Percentiles rank a stretch among this genome's conserved stretches.
Evolutionary conservation across 2,888 invertebrate species (phyloP).

Genomic region (Polymixis flavicincta): DNA sequence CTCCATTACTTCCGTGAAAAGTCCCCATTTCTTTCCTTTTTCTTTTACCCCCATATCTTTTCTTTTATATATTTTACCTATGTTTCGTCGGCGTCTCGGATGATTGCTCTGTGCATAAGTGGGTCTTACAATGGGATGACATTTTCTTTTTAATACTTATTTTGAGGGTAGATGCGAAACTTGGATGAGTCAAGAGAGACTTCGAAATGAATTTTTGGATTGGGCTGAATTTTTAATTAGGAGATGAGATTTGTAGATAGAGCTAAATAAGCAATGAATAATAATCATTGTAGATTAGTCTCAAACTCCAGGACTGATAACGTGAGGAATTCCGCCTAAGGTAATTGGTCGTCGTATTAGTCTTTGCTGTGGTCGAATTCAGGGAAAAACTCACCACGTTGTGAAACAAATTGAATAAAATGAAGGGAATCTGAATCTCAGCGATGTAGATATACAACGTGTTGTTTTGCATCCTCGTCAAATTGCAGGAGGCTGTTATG

Average conservation of each 20-base stretch:
- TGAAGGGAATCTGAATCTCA: neutral
- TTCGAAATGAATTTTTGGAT: conserved; percentile 53
- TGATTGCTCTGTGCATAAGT: conserved; percentile 81
- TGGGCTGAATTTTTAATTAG: conserved; percentile 45
- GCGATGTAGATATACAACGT: neutral
- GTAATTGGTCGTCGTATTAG: neutral
- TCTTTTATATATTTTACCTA: conserved; percentile 72
- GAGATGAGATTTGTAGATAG: conserved; percentile 3
- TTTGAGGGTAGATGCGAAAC: conserved; percentile 58
- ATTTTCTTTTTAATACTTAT: conserved; percentile 83
- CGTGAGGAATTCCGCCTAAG: neutral
- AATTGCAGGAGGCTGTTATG: no score
- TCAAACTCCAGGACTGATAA: neutral
- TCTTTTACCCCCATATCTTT: conserved; percentile 70
- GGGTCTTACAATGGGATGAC: conserved; percentile 73
- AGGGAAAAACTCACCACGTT: neutral
- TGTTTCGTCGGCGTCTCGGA: conserved; percentile 77
- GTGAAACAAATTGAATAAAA: neutral
- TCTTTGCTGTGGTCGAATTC: neutral
- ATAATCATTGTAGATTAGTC: conserved; percentile 2
- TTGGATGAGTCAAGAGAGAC: conserved; percentile 47
- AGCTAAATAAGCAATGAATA: conserved; percentile 22
- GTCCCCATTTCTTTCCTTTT: conserved; percentile 66
- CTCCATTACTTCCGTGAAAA: conserved; percentile 69
- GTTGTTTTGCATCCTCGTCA: no score